A percentile compares a stretch with the other conserved stretches of the same genome.
Conservation (phyloP, 2,113 vertebrate genomes). For the Trogon surrucura region DNA sequence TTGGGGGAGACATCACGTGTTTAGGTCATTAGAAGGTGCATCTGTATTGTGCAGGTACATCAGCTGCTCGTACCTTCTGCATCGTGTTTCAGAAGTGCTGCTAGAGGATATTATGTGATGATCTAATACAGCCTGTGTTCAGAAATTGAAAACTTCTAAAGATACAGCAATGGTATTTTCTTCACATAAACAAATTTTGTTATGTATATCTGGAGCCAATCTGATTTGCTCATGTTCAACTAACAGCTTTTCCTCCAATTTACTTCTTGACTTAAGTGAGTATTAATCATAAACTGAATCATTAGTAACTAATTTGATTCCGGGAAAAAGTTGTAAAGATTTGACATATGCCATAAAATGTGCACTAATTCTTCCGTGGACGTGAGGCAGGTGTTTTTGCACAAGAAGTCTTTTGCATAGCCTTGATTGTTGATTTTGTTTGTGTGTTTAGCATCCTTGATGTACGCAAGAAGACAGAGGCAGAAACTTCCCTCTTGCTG, state of each 20-base stretch:
- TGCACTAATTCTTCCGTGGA: neutral
- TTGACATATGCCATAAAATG: neutral
- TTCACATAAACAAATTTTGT: neutral
- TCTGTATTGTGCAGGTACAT: neutral
- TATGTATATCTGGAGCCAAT: neutral
- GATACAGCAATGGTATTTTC: neutral
- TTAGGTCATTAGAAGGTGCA: neutral
- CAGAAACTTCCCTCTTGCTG: neutral
- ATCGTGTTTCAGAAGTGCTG: neutral
- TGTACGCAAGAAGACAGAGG: neutral
- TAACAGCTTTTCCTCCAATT: neutral
- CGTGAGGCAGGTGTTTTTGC: slow-evolving; percentile 24
- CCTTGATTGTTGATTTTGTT: neutral
- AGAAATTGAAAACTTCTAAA: neutral
- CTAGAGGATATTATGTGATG: neutral
- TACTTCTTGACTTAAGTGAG: slow-evolving; percentile 26
- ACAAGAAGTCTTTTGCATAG: neutral
- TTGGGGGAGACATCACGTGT: neutral
- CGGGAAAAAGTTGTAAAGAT: neutral
- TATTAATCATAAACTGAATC: slow-evolving; percentile 42
- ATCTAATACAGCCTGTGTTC: neutral
- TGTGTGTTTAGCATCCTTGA: neutral
- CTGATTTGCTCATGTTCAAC: neutral
- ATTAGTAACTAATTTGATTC: slow-evolving; percentile 35
- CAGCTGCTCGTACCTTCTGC: neutral